phyloP scores from a whole-genome alignment of 2,113 vertebrate genomes.

The Xenus cinereus region DNA sequence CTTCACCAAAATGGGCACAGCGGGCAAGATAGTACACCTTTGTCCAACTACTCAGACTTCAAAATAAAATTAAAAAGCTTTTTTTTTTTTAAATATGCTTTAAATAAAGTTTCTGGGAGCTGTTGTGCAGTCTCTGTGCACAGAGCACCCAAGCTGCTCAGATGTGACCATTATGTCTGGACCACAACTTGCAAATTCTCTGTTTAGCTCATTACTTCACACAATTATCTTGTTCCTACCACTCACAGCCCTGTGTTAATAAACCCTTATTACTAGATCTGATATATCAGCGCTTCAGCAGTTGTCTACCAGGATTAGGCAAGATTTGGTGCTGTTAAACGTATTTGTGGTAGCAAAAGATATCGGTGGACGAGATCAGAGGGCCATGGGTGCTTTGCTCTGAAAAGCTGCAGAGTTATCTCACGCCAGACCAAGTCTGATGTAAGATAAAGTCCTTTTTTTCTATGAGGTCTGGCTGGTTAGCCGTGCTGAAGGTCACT shows the following conservation, averaged over 20 bases:
- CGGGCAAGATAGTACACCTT: neutral
- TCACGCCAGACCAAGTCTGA: neutral
- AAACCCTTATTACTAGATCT: neutral
- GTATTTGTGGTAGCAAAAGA: neutral
- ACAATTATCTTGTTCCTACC: neutral
- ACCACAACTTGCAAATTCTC: neutral
- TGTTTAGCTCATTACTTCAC: neutral
- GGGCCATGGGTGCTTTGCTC: neutral
- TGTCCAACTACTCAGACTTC: neutral
- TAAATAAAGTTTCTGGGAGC: neutral
- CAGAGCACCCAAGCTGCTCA: neutral
- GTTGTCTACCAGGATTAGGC: neutral
- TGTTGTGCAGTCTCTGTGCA: neutral
- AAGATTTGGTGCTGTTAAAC: neutral
- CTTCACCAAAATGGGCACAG: neutral
- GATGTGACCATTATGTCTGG: neutral
- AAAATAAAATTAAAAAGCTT: neutral
- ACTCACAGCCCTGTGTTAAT: neutral
- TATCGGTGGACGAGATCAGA: accelerated
- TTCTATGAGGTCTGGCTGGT: neutral
- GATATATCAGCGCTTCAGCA: neutral
- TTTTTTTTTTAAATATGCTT: neutral
- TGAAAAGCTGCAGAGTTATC: neutral
- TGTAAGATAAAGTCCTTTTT: neutral
- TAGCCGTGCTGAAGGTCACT: neutral